Evolutionary conservation across 2,888 invertebrate genomes (phyloP), one percentile per base, ranked within the genome.

Genomic region (Diaprepes abbreviatus): DNA sequence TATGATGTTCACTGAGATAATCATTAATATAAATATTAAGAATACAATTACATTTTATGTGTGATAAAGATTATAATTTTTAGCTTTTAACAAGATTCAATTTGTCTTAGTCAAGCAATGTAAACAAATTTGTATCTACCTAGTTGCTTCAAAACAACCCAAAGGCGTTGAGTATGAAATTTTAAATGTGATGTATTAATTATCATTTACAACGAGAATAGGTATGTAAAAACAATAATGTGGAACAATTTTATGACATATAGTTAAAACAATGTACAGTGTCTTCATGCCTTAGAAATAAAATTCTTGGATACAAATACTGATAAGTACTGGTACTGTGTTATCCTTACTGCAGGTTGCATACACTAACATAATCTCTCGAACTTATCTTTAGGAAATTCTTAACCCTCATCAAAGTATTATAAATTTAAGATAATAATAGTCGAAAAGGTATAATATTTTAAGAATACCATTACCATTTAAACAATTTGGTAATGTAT

Each of bases 241-340:
- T 16, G 28, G 16, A 50, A 50, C 2, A 43, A 1, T 43, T 28
- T 14, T 50, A 16, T 5, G 48, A 50, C 14, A 16, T 28, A 28
- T 50, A 28, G 21, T 14, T 50, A 28, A 50, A 24, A 28, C 28
- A 28, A 50, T 45, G 28, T 50, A 50, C 28, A 50, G 28, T 50
- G 12, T 7, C 5, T 28, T 28, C n/a, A 28, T 28, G 21, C 28
- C 48, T 9, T 50, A 50, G 14, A 28, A 50, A 50, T 14, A n/a
- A 50, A 4, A 7, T 50, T 28, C 28, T 28, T 50, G 28, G 48
- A 14, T 50, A 50, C 48, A 50, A 50, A 50, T 50, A 50, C 48
- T 50, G 28, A 50, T 50, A 50, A 50, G 48, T 50, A 50, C 48
- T 50, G 28, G 48, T 50, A 50, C 28, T 48, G 9, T 33, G n/a